phyloP scores from a whole-genome alignment of 2,888 invertebrate genomes.

The Luperina testacea region DNA sequence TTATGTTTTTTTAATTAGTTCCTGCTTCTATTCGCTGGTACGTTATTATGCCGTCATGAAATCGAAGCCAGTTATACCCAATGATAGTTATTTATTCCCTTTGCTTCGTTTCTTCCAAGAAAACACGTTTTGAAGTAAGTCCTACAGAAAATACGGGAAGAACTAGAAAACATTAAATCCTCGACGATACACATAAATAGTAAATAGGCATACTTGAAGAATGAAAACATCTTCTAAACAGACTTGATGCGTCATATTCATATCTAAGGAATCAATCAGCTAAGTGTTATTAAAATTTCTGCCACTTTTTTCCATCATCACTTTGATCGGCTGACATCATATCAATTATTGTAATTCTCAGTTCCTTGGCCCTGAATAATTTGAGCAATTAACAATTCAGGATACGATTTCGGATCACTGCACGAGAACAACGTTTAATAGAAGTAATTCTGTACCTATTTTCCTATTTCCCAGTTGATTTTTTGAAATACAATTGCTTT shows the following conservation, averaged over 20 bases:
- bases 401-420: constrained; percentile 58
- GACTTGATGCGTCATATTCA: constrained; percentile 65
- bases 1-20: constrained; percentile 51
- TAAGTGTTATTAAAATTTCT: constrained; percentile 66
- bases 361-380: constrained; percentile 70
- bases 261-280: constrained; percentile 62
- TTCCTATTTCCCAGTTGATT: constrained; percentile 22
- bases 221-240: constrained; percentile 36
- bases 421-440: constrained; percentile 47
- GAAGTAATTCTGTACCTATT: constrained; percentile 22
- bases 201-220: constrained; percentile 19
- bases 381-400: constrained; percentile 65
- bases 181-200: constrained; percentile 5
- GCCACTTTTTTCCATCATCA: constrained; percentile 65
- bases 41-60: constrained; percentile 47
- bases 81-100: constrained; percentile 44
- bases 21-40: constrained; percentile 41
- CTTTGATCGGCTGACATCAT: constrained; percentile 66
- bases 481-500: constrained; percentile 24
- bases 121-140: constrained; percentile 32
- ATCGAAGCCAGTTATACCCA: constrained; percentile 31
- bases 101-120: constrained; percentile 37
- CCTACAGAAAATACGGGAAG: constrained; percentile 14
- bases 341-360: constrained; percentile 70
- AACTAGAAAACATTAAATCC: background rate